A percentile compares a stretch with the other conserved stretches of the same genome.
These are phyloP conservation scores for Mactromeris polynyma DNA, from an alignment of 2,888 invertebrate species.

Conservation along the genomic window DNA sequence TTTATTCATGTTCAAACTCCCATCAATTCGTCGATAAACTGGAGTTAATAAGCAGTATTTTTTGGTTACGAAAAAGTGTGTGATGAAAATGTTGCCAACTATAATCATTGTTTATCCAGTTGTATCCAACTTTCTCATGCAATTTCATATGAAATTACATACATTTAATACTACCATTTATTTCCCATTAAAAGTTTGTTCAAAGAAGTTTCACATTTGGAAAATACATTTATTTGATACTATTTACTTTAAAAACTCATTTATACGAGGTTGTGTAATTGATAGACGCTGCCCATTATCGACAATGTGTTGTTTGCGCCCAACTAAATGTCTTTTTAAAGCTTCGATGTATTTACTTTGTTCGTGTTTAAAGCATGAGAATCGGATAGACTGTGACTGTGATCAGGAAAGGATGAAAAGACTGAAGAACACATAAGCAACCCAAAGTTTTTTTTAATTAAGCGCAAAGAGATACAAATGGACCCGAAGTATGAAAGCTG, in stretches of 20 bases:
- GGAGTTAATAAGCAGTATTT: too few species aligned
- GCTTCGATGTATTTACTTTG: not conserved
- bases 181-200: slow-evolving; percentile 64
- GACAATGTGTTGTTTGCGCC: slow-evolving; percentile 23
- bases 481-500: not conserved
- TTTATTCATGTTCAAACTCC: too few species aligned
- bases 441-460: not conserved
- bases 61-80: not conserved
- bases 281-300: slow-evolving; percentile 27
- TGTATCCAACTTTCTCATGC: slow-evolving; percentile 35
- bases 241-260: slow-evolving; percentile 44
- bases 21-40: too few species aligned
- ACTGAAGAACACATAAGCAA: not conserved
- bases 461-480: not conserved
- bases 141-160: slow-evolving; percentile 47
- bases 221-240: slow-evolving; percentile 60
- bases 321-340: slow-evolving; percentile 29
- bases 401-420: slow-evolving; percentile 1
- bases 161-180: slow-evolving; percentile 58
- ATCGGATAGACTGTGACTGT: slow-evolving; percentile 1
- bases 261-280: slow-evolving; percentile 45
- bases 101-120: not conserved
- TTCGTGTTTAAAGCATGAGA: not conserved
- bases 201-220: slow-evolving; percentile 51
- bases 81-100: not conserved